Conservation (phyloP, 2,888 invertebrate species). For the Agrotis exclamationis region DNA sequence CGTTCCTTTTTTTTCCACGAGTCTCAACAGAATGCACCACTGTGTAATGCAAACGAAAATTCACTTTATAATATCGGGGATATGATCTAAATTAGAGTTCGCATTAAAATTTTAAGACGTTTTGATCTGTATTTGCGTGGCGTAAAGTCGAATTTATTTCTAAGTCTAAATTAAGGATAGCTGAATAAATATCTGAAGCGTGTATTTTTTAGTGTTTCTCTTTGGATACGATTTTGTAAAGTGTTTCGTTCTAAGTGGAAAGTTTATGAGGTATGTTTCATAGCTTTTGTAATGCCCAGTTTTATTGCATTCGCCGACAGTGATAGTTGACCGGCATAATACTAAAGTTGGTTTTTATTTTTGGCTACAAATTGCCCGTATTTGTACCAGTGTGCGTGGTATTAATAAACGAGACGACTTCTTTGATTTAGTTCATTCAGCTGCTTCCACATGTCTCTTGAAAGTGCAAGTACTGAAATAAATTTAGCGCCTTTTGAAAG, state of each 20-base stretch:
- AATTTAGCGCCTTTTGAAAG: slow-evolving; percentile 27
- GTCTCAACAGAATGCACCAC: slow-evolving; percentile 71
- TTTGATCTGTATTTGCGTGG: slow-evolving; percentile 63
- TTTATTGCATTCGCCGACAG: slow-evolving; percentile 40
- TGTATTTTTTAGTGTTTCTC: slow-evolving; percentile 69
- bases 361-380: slow-evolving; percentile 53
- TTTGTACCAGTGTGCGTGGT: slow-evolving; percentile 54
- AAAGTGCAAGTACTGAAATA: slow-evolving; percentile 38
- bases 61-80: slow-evolving; percentile 66
- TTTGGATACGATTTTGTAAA: slow-evolving; percentile 76
- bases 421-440: slow-evolving; percentile 63
- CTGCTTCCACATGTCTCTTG: slow-evolving; percentile 42
- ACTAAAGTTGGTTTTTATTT: slow-evolving; percentile 54
- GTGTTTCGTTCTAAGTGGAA: slow-evolving; percentile 74
- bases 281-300: slow-evolving; percentile 53
- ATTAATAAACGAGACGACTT: slow-evolving; percentile 60
- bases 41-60: slow-evolving; percentile 70
- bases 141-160: slow-evolving; percentile 64
- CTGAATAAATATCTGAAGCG: slow-evolving; percentile 63
- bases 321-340: slow-evolving; percentile 28
- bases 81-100: slow-evolving; percentile 64
- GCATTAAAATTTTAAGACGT: slow-evolving; percentile 32
- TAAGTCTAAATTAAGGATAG: slow-evolving; percentile 57
- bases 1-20: slow-evolving; percentile 65
- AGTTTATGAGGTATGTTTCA: slow-evolving; percentile 72